Evolutionary conservation across 2,113 vertebrate species (phyloP), one percentile per base, ranked within the genome.

Genomic region (Gymnarchus niloticus): DNA sequence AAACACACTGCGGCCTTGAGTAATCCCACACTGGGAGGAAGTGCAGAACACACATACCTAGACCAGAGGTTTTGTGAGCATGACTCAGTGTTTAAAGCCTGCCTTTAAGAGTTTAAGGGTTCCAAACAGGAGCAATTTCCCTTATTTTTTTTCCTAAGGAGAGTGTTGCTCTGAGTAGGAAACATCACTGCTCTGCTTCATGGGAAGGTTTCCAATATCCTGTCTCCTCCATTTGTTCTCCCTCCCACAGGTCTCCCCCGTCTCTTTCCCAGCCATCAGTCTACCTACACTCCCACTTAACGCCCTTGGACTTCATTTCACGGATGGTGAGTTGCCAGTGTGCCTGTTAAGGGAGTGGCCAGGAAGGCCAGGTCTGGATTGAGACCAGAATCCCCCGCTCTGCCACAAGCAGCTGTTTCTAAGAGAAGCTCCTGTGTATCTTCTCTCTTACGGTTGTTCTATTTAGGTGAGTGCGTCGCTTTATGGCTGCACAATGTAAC

Each of bases 251-350:
- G 88, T 87, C 76, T 83, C 87, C 7, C 59, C 33, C 33, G 87
- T 91, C 90, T 87, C 86, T 83, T 87, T 89, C 86, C 56, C 86
- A 19, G 76, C 88, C 90, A 94, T 93, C 91, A 92, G 90, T 93
- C 92, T 90, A 41, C 76, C 86, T 54, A 7, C 85, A 91, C 88
- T 80, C 88, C 91, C 88, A 85, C 85, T 90, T 84, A 89, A 85
- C 77, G 44, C 84, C 87, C 92, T 90, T 91, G 91, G 90, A 91
- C 89, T 89, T 88, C 89, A 92, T 93, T 93, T 93, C 92, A 93
- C 91, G 91, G 92, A 92, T 93, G 90, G 90, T 61, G 88, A 91
- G 90, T 89, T 86, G 89, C 78, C 86, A 89, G 88, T 87, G 19
- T 90, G 88, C 90, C 86, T 88, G 56, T 51, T 37, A 82, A 85